Conservation (phyloP, 2,888 invertebrate genomes). For the Omphaloscelis lunosa region DNA sequence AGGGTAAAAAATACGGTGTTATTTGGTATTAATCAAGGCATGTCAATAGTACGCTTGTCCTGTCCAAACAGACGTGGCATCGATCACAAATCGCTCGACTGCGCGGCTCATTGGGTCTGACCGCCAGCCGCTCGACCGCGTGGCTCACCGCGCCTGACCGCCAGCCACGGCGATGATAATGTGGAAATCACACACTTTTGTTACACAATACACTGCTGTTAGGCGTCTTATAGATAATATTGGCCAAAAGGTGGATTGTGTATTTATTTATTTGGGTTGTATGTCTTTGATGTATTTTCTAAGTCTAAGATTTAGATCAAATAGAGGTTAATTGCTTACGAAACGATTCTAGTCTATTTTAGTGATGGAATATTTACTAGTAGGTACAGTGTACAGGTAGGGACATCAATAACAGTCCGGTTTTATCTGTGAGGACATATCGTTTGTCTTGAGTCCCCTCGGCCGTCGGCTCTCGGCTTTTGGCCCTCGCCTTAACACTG, state of each 20-base stretch:
- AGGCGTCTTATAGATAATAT: not conserved
- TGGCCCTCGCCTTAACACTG: constrained; percentile 26
- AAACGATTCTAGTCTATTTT: not conserved
- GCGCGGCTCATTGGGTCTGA: constrained; percentile 3
- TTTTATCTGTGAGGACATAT: constrained; percentile 53
- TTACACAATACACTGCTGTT: not conserved
- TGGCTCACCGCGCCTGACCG: not conserved
- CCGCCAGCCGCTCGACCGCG: constrained; percentile 17
- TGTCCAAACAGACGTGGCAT: constrained; percentile 54
- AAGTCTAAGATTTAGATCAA: not conserved
- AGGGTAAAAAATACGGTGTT: constrained; percentile 37
- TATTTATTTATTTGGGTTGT: not conserved
- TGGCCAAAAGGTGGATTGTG: not conserved
- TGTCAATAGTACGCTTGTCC: constrained; percentile 61
- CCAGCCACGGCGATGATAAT: not conserved
- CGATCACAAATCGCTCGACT: constrained; percentile 41
- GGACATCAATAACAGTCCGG: constrained; percentile 57
- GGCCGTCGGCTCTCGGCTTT: constrained; percentile 20
- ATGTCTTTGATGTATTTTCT: not conserved
- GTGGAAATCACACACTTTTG: constrained; percentile 14
- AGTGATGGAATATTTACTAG: constrained; percentile 6
- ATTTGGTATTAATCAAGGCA: constrained; percentile 66
- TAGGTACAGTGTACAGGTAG: constrained; percentile 14
- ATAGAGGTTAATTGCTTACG: not conserved
- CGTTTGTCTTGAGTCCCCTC: constrained; percentile 64